Evolutionary conservation across 2,113 vertebrate species (phyloP).

Genomic region (Melospiza georgiana): DNA sequence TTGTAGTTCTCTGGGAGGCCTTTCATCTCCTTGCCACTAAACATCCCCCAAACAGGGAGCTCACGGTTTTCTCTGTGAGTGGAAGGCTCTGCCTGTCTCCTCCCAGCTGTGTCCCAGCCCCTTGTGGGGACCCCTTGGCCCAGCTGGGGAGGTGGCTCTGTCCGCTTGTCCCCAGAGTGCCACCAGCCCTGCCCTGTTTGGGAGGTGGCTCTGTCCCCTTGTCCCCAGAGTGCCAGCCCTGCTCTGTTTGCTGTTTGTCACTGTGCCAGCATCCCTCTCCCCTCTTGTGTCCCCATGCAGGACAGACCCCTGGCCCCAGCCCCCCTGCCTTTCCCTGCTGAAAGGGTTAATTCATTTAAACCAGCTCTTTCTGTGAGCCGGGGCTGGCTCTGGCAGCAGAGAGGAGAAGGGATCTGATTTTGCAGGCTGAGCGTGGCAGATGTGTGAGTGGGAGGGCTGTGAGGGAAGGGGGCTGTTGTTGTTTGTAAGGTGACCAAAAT

Average conservation of each 20-base stretch:
- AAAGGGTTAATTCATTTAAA: not conserved
- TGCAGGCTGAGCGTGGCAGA: conserved; percentile 5
- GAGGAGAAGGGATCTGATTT: conserved; percentile 9
- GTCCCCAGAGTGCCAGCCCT: too few species aligned
- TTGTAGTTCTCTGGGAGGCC: not conserved
- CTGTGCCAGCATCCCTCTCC: not conserved
- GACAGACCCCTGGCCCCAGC: too few species aligned
- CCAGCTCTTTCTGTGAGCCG: not conserved
- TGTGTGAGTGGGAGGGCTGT: conserved; percentile 39
- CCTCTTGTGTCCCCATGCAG: accelerated
- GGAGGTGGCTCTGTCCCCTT: not conserved
- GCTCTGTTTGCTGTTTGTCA: not conserved
- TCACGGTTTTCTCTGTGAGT: not conserved
- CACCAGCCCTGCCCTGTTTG: accelerated
- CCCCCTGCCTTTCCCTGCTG: too few species aligned
- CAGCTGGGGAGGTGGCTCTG: not conserved
- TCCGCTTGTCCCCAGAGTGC: accelerated
- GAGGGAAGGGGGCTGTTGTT: not conserved
- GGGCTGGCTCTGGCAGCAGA: conserved; percentile 7
- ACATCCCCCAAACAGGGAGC: not conserved
- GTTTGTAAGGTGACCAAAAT: conserved; percentile 33
- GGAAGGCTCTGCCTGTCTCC: not conserved
- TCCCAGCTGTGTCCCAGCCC: not conserved
- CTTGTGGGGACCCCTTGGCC: accelerated
- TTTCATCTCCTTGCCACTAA: not conserved